Base-by-base conservation (phyloP, 2,888 invertebrate species). In the Eutolmus rufibarbis region DNA sequence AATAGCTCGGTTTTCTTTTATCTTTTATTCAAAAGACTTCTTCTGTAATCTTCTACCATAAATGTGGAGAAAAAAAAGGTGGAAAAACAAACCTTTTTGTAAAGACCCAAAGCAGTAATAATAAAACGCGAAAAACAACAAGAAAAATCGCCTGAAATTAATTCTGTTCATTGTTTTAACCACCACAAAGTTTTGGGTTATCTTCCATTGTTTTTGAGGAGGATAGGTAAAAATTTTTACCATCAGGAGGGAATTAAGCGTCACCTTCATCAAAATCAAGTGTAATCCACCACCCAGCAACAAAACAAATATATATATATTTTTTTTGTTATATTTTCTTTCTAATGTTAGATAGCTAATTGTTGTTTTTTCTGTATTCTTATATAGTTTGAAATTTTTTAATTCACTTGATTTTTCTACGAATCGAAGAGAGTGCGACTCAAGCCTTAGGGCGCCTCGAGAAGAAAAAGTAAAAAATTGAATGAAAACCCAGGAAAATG, bases 151-250 rank as follows among this genome's bases (percentile, higher is more conserved):
- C 23, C 34, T 46, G 57, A 82, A 76, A 82, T 82, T 82, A 82
- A 82, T 82, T 82, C 37, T 66, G 57, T n/a, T 66, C 66, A 82
- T 82, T 82, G 82, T 79, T 79, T 79, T 79, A 51, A 31, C n/a
- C 66, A 66, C 14, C 31, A 81, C 14, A 66, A 34, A 40, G 40
- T 40, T 57, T 82, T 57, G 66, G 57, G 57, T 82, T 82, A 82
- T 82, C 82, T 82, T 56, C 34, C 66, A 82, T 82, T 82, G 82
- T 82, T 46, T 46, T 66, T 78, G 9, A 57, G 37, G n/a, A 16
- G 8, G 8, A 76, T 37, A n/a, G 34, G n/a, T n/a, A 34, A 16
- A 76, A 16, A 66, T 9, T 9, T 66, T 46, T 14, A 23, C 66
- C 14, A 66, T 66, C 66, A 66, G 66, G 66, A 66, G 66, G 23